Evolutionary conservation across 2,888 invertebrate genomes (phyloP), one percentile per base, ranked within the genome.

Genomic region (Drosophila mettleri): DNA sequence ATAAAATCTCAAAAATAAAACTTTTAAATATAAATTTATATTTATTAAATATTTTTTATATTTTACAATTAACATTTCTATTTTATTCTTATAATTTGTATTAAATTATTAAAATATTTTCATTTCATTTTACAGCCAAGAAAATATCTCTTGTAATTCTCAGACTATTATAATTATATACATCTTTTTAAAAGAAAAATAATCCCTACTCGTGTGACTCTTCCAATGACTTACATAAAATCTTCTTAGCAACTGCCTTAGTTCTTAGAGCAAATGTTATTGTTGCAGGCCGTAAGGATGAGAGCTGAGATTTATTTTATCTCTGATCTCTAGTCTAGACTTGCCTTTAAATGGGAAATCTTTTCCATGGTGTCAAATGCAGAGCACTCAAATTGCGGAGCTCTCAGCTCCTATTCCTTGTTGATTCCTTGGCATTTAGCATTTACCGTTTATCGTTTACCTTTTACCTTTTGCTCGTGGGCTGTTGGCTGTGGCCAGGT

Each of bases 391-490:
- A 48, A 62, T 78, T 73, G 67, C 78, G 31, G 6, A 1, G 45
- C 46, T 29, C 45, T 20, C 52, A 38, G 53, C 36, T 45, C 34
- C 14, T 78, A 67, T 49, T 49, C 34, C 49, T 34, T 53, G 31
- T 68, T 63, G 79, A 78, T 74, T 78, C 57, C 57, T 78, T 79
- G 74, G 54, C 69, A 60, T 53, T 62, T 33, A 34, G n/a, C 49
- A 34, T 33, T 52, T 16, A 49, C 7, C 34, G 1, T 51, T 51
- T 48, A 46, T 4, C 29, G 18, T 29, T 46, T 46, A 18, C 1
- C 18, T 0, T 46, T 54, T 22, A 9, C 36, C 3, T 34, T 34
- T 14, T 36, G 41, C 22, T 41, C n/a, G 20, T 4, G 3, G 8
- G 43, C 16, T 43, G n/a, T 24, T 38, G 34, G 10, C 43, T 75